These are phyloP conservation scores for Brenthis ino DNA, from an alignment of 2,888 invertebrate species.

Conservation along the genomic window DNA sequence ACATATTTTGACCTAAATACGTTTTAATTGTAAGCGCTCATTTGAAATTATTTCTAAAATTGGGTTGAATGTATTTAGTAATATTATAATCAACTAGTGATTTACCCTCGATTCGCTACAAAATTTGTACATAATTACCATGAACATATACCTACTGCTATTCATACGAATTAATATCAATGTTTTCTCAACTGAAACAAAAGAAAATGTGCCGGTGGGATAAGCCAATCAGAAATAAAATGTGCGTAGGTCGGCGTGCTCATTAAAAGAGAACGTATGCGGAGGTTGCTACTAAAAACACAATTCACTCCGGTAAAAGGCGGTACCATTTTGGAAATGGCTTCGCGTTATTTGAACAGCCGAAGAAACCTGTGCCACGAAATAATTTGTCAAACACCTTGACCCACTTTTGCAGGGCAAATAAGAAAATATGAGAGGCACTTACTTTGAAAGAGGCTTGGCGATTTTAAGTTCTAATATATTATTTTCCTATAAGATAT, in stretches of 20 bases:
- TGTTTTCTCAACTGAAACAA: conserved; percentile 9
- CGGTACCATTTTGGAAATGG: conserved; percentile 58
- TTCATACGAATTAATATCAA: conserved; percentile 17
- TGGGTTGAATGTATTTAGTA: background rate
- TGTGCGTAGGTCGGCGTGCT: conserved; percentile 37
- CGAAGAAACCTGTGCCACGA: conserved; percentile 51
- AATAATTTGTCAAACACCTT: conserved; percentile 68
- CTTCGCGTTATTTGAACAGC: conserved; percentile 60
- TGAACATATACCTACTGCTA: background rate
- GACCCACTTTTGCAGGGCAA: conserved; percentile 49
- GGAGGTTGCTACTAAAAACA: conserved; percentile 37
- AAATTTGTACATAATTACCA: no score
- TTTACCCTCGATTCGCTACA: no score
- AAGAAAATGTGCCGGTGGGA: conserved; percentile 28
- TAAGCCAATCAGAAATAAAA: conserved; percentile 32
- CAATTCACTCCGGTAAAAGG: conserved; percentile 49
- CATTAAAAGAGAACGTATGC: conserved; percentile 40
- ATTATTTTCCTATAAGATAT: conserved; percentile 6
- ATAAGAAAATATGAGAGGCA: conserved; percentile 40
- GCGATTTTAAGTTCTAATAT: conserved; percentile 33
- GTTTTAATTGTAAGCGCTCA: conserved; percentile 5
- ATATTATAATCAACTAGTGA: no score
- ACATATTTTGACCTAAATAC: conserved; percentile 8
- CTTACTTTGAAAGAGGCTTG: conserved; percentile 33
- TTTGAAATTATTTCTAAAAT: conserved; percentile 3